Conservation (phyloP, 92 coral and sea anemone genomes). For the Diadumene lineata region DNA sequence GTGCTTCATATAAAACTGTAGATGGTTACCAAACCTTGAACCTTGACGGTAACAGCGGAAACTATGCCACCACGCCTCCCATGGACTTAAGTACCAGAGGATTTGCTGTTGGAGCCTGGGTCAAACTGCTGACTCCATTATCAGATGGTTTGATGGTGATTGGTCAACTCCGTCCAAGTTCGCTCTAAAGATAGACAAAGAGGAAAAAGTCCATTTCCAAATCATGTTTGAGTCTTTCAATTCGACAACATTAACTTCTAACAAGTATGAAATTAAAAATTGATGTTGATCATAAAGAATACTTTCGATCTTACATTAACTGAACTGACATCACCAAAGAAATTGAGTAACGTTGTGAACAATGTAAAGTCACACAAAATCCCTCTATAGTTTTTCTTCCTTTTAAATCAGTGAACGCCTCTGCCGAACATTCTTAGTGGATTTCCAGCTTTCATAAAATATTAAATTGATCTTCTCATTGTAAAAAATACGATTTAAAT, state of each 20-base stretch:
- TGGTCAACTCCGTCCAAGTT: conserved; percentile 12
- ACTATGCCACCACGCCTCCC: conserved; percentile 10
- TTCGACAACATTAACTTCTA: neutral
- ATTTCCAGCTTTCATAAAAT: too few species aligned
- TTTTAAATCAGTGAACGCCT: too few species aligned
- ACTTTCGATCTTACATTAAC: neutral
- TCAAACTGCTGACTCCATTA: conserved; percentile 15
- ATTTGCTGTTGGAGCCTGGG: conserved; percentile 16
- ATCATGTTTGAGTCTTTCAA: neutral
- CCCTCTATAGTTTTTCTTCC: too few species aligned
- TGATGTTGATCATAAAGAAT: too few species aligned
- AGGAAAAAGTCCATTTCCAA: neutral
- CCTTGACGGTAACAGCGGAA: conserved; percentile 4
- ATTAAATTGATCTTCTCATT: too few species aligned
- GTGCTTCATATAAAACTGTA: neutral
- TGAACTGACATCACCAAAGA: neutral
- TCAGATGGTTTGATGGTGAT: conserved; percentile 10
- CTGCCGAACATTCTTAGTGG: too few species aligned
- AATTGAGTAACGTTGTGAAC: too few species aligned
- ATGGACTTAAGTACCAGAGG: neutral
- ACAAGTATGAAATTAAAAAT: too few species aligned
- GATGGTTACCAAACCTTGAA: conserved; percentile 11
- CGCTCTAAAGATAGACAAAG: neutral
- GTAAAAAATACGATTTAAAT: too few species aligned
- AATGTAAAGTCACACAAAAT: too few species aligned